Evolutionary conservation across 2,888 invertebrate species (phyloP).

Genomic region (Linnaemya tessellans): DNA sequence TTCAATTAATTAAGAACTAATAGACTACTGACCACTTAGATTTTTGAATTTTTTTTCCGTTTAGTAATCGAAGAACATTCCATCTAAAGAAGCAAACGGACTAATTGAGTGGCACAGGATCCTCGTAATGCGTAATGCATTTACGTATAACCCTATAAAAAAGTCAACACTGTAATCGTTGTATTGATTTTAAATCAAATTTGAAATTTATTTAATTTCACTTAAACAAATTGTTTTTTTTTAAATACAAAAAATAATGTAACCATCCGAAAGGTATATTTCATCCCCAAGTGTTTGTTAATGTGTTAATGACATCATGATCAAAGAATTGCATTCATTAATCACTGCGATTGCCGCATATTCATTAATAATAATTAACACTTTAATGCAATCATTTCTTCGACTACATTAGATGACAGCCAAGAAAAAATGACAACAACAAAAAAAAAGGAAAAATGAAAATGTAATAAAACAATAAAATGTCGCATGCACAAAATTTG

Average conservation of each 20-base stretch:
- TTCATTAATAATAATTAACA: constrained; percentile 70
- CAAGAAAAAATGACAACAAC: not conserved
- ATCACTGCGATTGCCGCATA: constrained; percentile 43
- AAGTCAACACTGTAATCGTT: too few relatives aligned
- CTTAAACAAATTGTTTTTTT: not conserved
- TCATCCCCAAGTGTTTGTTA: not conserved
- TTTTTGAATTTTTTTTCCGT: too few relatives aligned
- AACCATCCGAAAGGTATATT: not conserved
- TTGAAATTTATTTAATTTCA: not conserved
- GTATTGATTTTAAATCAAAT: not conserved
- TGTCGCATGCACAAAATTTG: constrained; percentile 46
- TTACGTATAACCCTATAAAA: too few relatives aligned
- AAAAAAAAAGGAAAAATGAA: not conserved
- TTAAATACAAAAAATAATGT: not conserved
- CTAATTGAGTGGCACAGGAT: too few relatives aligned
- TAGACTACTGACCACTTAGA: too few relatives aligned
- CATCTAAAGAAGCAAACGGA: too few relatives aligned
- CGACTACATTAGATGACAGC: constrained; percentile 24
- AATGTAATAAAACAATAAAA: constrained; percentile 28
- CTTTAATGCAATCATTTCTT: constrained; percentile 60
- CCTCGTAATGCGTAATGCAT: too few relatives aligned
- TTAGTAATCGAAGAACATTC: too few relatives aligned
- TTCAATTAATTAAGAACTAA: too few relatives aligned
- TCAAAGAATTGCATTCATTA: constrained; percentile 46
- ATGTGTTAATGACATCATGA: constrained; percentile 33